Conservation (phyloP, 2,888 invertebrate genomes). For the Aphelenchoides bicaudatus region DNA sequence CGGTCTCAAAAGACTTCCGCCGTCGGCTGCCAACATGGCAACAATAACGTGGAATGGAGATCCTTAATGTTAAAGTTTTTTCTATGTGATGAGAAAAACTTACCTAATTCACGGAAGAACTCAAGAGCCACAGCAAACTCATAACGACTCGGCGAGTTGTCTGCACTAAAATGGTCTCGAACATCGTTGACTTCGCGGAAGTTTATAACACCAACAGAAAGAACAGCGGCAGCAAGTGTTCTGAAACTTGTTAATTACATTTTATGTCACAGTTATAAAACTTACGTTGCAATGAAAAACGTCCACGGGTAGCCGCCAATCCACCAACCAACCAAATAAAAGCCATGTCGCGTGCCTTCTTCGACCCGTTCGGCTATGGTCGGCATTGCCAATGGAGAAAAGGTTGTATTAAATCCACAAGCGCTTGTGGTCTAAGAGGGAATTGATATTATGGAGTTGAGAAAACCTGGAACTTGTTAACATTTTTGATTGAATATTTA, state of each 20-base stretch:
- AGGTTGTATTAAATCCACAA: no score
- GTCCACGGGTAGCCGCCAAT: constrained; percentile 45
- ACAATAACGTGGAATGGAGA: constrained; percentile 58
- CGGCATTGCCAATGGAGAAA: not conserved
- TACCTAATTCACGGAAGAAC: constrained; percentile 57
- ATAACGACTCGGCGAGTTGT: constrained; percentile 52
- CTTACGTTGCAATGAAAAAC: constrained; percentile 44
- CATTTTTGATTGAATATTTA: no score
- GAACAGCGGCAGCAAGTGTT: constrained; percentile 40
- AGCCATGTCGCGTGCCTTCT: constrained; percentile 42
- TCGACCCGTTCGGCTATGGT: constrained; percentile 17
- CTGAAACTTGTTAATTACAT: constrained; percentile 29
- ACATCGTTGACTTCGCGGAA: constrained; percentile 60
- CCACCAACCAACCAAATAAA: constrained; percentile 45
- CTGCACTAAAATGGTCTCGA: constrained; percentile 56
- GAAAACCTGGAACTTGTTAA: no score
- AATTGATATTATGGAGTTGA: no score
- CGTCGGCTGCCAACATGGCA: constrained; percentile 53
- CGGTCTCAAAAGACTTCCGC: constrained; percentile 51
- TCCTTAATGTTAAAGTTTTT: no score
- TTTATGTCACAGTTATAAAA: constrained; percentile 21
- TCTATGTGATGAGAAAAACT: no score
- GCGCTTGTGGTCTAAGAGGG: no score
- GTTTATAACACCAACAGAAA: constrained; percentile 45
- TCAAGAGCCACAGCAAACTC: constrained; percentile 56